Evolutionary conservation across 2,113 vertebrate genomes (phyloP).

Genomic region (Pygathrix nemaeus): DNA sequence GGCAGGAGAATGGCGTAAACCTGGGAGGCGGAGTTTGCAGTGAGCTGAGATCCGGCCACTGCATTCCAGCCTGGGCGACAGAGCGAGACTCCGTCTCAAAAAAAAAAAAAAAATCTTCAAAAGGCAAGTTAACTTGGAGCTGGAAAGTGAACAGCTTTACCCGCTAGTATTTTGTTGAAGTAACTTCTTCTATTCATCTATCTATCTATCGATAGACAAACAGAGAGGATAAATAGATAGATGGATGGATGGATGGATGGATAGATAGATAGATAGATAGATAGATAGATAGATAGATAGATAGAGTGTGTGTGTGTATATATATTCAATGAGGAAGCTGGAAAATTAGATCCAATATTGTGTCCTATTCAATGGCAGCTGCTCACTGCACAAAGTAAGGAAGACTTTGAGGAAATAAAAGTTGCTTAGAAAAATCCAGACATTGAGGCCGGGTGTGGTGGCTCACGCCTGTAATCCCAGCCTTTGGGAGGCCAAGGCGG

Average conservation of each 20-base stretch:
- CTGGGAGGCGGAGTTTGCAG: too few relatives aligned
- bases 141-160: neutral
- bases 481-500: too few relatives aligned
- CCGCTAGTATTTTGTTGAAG: neutral
- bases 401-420: slow-evolving; percentile 9
- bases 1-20: too few relatives aligned
- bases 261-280: neutral
- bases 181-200: neutral
- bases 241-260: neutral
- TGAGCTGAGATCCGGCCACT: too few relatives aligned
- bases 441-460: neutral
- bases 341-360: neutral
- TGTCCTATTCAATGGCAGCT: neutral
- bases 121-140: neutral
- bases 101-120: neutral
- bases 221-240: too few relatives aligned
- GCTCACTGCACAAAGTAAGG: neutral
- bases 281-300: neutral
- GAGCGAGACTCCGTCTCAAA: too few relatives aligned
- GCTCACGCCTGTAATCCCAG: too few relatives aligned
- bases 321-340: neutral
- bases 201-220: neutral
- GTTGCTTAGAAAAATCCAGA: slow-evolving; percentile 13
- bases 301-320: neutral
- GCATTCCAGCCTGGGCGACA: too few relatives aligned